These are phyloP conservation scores for Steinernema carpocapsae DNA, from an alignment of 2,888 invertebrate species.

Conservation along the genomic window DNA sequence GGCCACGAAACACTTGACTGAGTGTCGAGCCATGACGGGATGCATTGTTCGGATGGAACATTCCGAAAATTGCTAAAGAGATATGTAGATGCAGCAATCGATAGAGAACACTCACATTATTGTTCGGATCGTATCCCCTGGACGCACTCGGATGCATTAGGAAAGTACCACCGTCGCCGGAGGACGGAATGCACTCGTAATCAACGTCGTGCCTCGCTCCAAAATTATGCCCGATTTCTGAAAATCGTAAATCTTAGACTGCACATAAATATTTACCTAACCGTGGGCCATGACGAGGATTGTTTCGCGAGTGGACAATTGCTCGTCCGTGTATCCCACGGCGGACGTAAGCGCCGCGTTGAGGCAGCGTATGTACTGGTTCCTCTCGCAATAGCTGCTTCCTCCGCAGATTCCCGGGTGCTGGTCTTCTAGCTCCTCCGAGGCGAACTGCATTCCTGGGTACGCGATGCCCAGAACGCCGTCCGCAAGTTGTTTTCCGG, in stretches of 20 bases:
- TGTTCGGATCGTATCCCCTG: constrained; percentile 18
- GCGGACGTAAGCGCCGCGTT: constrained; percentile 5
- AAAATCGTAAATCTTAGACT: background rate
- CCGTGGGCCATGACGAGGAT: constrained; percentile 22
- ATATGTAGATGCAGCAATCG: background rate
- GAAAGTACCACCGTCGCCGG: background rate
- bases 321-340: background rate
- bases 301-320: constrained; percentile 1
- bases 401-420: constrained; percentile 16
- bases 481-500: background rate
- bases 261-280: background rate
- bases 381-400: background rate
- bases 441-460: background rate
- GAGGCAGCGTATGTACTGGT: background rate
- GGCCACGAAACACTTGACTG: background rate
- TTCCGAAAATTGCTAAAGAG: background rate
- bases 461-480: constrained; percentile 16
- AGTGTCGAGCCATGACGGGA: background rate
- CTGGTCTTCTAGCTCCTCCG: background rate
- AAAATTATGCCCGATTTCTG: constrained; percentile 20
- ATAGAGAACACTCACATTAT: background rate
- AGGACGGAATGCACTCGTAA: background rate
- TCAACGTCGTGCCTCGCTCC: constrained; percentile 18
- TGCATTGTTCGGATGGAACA: constrained; percentile 1
- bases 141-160: constrained; percentile 16